These are phyloP conservation scores for Phyllopteryx taeniolatus DNA, from an alignment of 2,113 vertebrate species.

Conservation along the genomic window DNA sequence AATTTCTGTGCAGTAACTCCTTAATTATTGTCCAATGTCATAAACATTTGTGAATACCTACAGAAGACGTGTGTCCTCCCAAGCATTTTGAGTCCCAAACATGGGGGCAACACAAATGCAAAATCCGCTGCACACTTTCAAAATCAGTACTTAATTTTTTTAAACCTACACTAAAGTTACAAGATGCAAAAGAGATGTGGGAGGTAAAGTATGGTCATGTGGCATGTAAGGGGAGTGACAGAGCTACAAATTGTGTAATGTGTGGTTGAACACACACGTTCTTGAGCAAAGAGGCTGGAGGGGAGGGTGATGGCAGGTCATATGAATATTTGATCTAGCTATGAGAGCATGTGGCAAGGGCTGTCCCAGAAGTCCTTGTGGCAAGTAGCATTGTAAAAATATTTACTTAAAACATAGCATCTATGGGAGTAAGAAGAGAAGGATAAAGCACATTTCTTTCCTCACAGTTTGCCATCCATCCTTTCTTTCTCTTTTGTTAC, in stretches of 20 bases:
- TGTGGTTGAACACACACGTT: background rate
- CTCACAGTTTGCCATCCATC: constrained; percentile 9
- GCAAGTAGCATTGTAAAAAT: constrained; percentile 60
- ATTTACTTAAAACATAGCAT: constrained; percentile 60
- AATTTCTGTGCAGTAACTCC: too few relatives aligned
- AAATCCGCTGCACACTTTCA: background rate
- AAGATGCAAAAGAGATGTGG: background rate
- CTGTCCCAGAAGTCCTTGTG: constrained; percentile 46
- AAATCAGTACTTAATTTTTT: background rate
- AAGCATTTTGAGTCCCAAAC: background rate
- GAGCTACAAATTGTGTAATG: background rate
- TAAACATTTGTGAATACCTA: too few relatives aligned
- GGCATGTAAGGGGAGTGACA: background rate
- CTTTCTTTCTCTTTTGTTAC: constrained; percentile 19
- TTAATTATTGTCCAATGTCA: too few relatives aligned
- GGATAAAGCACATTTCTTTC: constrained; percentile 23
- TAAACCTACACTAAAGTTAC: too few relatives aligned
- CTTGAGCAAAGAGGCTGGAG: background rate
- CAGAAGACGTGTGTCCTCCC: too few relatives aligned
- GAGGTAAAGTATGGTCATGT: constrained; percentile 14
- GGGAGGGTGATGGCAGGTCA: constrained; percentile 2
- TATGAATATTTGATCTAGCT: constrained; percentile 60
- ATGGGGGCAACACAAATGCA: background rate
- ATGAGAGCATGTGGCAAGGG: constrained; percentile 9
- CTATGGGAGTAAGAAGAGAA: constrained; percentile 15